Evolutionary conservation across 2,888 invertebrate species (phyloP).

Genomic region (Rutpela maculata): DNA sequence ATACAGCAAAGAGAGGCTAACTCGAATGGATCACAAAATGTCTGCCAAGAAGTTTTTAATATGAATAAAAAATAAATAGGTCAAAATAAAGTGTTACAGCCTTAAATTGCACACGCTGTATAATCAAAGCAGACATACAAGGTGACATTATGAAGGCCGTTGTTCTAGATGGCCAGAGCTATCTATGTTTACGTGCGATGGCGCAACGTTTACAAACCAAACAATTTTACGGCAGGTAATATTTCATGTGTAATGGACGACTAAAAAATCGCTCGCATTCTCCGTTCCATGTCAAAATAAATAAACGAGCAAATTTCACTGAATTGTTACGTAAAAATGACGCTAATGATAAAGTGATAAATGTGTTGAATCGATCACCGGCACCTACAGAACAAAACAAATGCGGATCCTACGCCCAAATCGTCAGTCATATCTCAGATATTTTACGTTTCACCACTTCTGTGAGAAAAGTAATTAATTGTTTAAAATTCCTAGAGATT

Average conservation of each 20-base stretch:
- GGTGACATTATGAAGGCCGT: no score
- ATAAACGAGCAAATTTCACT: background rate
- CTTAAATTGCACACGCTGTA: no score
- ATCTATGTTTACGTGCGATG: background rate
- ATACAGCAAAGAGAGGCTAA: no score
- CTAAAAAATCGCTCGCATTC: background rate
- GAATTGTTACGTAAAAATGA: constrained; percentile 13
- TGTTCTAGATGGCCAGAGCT: no score
- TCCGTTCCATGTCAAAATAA: constrained; percentile 6
- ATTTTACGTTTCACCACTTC: constrained; percentile 1
- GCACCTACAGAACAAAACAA: constrained; percentile 12
- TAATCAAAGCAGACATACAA: no score
- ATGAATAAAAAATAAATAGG: no score
- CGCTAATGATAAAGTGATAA: background rate
- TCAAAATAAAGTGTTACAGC: no score
- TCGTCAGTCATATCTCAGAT: background rate
- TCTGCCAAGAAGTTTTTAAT: no score
- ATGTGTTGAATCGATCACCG: constrained; percentile 8
- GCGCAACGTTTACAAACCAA: background rate
- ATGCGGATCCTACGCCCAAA: constrained; percentile 9
- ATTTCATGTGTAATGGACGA: background rate
- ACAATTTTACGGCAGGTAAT: background rate
- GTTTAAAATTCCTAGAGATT: no score
- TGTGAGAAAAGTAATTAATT: background rate
- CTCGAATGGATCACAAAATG: no score